Conservation (phyloP, 2,797 vertebrate species). For the Sebastes goodei region DNA sequence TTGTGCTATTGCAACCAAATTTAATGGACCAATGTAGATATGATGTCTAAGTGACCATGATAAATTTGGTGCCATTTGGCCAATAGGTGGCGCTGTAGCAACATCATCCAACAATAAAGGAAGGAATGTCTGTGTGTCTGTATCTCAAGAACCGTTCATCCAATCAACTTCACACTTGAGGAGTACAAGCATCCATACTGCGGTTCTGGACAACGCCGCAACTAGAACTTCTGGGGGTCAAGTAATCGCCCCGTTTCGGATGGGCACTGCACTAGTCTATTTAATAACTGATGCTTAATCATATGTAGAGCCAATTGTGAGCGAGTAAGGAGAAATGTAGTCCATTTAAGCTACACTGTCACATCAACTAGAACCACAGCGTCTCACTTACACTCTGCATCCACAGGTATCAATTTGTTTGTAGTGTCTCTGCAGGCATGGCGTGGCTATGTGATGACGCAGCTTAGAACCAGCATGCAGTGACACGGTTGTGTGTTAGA, state of each 20-base stretch:
- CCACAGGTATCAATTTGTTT: conserved; percentile 30
- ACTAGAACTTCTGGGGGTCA: too few species aligned
- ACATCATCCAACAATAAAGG: not conserved
- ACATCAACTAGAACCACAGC: not conserved
- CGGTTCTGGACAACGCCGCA: too few species aligned
- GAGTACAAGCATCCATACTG: too few species aligned
- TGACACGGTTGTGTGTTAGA: conserved; percentile 19
- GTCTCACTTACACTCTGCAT: not conserved
- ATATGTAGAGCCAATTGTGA: not conserved
- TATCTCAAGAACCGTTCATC: not conserved
- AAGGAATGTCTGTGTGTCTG: not conserved
- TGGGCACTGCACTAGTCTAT: not conserved
- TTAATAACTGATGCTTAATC: not conserved
- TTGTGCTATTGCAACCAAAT: too few species aligned
- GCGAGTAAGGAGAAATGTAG: not conserved
- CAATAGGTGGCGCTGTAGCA: too few species aligned
- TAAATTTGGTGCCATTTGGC: not conserved
- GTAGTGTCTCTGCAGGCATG: conserved; percentile 28
- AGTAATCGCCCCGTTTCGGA: too few species aligned
- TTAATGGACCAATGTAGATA: too few species aligned
- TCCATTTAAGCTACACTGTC: not conserved
- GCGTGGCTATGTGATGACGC: conserved; percentile 7
- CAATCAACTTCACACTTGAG: too few species aligned
- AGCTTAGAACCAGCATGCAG: conserved; percentile 36
- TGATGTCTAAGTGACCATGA: too few species aligned